These are phyloP conservation scores for Tyrannus savana DNA, from an alignment of 2,113 vertebrate genomes.

Conservation along the genomic window DNA sequence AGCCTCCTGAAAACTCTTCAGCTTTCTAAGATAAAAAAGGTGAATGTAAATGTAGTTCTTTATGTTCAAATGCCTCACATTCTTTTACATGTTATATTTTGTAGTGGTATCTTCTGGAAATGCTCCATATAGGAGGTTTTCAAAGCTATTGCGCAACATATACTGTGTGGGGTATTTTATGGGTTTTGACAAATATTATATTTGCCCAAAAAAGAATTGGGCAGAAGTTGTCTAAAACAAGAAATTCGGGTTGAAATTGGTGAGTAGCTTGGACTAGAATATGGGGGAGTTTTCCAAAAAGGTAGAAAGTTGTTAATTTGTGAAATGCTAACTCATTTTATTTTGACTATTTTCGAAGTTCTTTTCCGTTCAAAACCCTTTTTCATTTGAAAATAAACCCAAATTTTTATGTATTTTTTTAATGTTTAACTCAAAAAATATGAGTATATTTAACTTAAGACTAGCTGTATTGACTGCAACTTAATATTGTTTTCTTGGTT, in stretches of 20 bases:
- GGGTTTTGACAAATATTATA: neutral
- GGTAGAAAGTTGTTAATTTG: neutral
- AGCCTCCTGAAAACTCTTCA: neutral
- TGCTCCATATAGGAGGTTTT: neutral
- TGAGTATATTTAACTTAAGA: neutral
- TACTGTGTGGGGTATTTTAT: accelerated
- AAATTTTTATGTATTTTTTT: neutral
- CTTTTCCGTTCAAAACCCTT: neutral
- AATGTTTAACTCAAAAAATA: neutral
- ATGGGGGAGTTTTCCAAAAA: neutral
- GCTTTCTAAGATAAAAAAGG: neutral
- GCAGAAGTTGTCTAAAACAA: neutral
- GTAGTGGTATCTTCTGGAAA: neutral
- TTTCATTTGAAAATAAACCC: neutral
- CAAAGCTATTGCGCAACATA: neutral
- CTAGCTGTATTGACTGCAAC: neutral
- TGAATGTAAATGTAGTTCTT: neutral
- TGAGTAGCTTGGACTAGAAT: neutral
- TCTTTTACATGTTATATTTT: neutral
- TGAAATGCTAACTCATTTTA: neutral
- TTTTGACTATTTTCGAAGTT: neutral
- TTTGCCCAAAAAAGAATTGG: neutral
- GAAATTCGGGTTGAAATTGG: neutral
- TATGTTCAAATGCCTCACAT: neutral
- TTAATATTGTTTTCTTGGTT: neutral